phyloP scores from a whole-genome alignment of 1,140 invertebrate species.

The Cotesia glomerata region DNA sequence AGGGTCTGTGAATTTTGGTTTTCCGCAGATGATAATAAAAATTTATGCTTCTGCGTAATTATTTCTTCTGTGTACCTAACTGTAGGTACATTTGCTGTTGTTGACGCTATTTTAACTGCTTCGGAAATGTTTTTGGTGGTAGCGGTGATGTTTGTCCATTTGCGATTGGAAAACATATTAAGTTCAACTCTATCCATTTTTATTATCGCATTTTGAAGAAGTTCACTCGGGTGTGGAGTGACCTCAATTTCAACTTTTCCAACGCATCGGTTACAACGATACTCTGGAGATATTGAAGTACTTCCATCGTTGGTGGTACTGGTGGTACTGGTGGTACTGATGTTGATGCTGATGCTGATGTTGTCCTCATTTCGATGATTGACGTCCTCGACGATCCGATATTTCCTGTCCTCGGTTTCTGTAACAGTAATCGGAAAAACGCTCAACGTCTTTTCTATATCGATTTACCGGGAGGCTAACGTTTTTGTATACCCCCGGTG shows the following conservation, averaged over 20 bases:
- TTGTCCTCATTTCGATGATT: constrained; percentile 9
- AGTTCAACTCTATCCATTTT: not conserved
- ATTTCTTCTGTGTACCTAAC: too few relatives aligned
- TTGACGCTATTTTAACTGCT: too few relatives aligned
- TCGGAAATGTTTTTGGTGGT: too few relatives aligned
- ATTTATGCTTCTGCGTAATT: too few relatives aligned
- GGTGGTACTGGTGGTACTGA: not conserved
- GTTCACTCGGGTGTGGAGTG: not conserved
- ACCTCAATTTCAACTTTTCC: constrained; percentile 19
- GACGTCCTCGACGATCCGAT: not conserved
- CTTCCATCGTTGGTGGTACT: not conserved
- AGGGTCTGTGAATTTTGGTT: too few relatives aligned
- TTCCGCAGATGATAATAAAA: too few relatives aligned
- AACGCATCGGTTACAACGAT: not conserved
- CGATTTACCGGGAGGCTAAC: not conserved
- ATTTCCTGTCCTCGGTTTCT: constrained; percentile 9
- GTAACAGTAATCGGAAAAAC: constrained; percentile 15
- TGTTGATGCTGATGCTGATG: not conserved
- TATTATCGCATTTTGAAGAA: not conserved
- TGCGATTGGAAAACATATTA: constrained; percentile 12
- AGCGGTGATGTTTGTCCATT: not conserved
- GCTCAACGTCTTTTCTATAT: constrained; percentile 6
- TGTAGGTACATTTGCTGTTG: too few relatives aligned
- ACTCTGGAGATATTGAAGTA: not conserved
- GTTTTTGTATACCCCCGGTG: not conserved